phyloP scores from a whole-genome alignment of 2,797 vertebrate species.

The Acomys russatus region DNA sequence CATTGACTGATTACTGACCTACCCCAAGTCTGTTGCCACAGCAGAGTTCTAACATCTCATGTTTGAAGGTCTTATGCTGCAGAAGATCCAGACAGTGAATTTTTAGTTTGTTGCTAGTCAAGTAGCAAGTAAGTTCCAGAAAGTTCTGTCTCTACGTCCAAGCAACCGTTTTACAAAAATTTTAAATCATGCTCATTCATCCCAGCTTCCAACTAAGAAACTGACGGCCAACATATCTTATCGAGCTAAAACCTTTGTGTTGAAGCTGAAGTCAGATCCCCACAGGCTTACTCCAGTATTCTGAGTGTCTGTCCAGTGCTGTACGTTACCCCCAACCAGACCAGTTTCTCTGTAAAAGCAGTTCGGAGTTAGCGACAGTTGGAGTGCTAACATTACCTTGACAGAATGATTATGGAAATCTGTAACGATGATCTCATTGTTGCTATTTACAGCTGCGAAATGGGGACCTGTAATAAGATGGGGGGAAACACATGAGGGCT shows the following conservation, averaged over 20 bases:
- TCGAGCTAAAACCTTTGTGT: constrained; percentile 14
- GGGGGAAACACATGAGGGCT: constrained; percentile 28
- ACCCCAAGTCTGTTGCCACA: no score
- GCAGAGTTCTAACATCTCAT: neutral
- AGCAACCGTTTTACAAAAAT: constrained; percentile 12
- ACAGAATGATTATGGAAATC: constrained; percentile 99
- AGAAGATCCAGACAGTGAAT: neutral
- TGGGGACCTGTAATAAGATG: constrained; percentile 93
- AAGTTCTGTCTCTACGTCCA: constrained; percentile 53
- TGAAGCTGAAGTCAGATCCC: constrained; percentile 42
- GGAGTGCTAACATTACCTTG: constrained; percentile 91
- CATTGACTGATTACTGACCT: no score
- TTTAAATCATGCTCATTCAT: constrained; percentile 42
- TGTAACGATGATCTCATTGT: constrained; percentile 99
- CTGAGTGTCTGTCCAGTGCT: neutral
- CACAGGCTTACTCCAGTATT: neutral
- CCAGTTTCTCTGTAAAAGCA: constrained; percentile 36
- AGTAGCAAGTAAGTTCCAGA: neutral
- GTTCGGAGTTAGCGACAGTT: constrained; percentile 39
- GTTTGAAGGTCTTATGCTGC: neutral
- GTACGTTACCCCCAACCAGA: constrained; percentile 10
- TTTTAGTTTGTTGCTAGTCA: neutral
- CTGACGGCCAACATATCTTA: neutral
- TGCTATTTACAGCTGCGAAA: constrained; percentile 99
- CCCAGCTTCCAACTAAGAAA: constrained; percentile 49